Conservation (phyloP, 2,888 invertebrate species). For the Danaus chrysippus region DNA sequence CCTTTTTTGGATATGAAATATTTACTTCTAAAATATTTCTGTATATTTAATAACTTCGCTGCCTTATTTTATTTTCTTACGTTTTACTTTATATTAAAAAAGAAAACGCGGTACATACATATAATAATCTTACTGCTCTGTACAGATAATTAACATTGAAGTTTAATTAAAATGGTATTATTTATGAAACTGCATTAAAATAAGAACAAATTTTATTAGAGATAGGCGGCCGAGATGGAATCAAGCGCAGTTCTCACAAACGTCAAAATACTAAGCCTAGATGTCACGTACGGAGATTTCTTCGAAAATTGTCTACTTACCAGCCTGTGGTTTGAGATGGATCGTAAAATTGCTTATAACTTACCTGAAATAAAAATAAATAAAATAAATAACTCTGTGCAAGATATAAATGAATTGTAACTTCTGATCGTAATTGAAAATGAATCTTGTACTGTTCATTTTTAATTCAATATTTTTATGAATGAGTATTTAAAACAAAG, state of each 20-base stretch:
- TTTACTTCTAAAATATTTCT: not conserved
- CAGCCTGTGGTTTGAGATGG: slow-evolving; percentile 21
- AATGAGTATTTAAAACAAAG: slow-evolving; percentile 27
- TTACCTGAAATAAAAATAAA: slow-evolving; percentile 31
- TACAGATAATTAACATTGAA: no score
- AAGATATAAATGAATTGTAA: slow-evolving; percentile 2
- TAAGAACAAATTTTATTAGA: no score
- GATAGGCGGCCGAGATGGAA: no score
- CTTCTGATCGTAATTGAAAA: slow-evolving; percentile 6
- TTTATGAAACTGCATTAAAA: no score
- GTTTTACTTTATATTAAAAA: not conserved
- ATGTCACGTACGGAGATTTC: slow-evolving; percentile 17
- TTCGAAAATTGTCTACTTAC: slow-evolving; percentile 18
- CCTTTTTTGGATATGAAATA: slow-evolving; percentile 33
- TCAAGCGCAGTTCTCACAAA: no score
- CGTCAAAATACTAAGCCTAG: not conserved
- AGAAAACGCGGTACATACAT: no score
- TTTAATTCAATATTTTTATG: not conserved
- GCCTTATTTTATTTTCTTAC: not conserved
- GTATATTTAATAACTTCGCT: not conserved
- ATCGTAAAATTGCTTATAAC: slow-evolving; percentile 13
- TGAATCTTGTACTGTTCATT: slow-evolving; percentile 14
- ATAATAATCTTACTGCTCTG: no score
- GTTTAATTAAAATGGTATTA: no score
- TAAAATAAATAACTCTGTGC: slow-evolving; percentile 7